These are phyloP conservation scores for Saccostrea echinata DNA, from an alignment of 1,140 invertebrate species.

Conservation along the genomic window DNA sequence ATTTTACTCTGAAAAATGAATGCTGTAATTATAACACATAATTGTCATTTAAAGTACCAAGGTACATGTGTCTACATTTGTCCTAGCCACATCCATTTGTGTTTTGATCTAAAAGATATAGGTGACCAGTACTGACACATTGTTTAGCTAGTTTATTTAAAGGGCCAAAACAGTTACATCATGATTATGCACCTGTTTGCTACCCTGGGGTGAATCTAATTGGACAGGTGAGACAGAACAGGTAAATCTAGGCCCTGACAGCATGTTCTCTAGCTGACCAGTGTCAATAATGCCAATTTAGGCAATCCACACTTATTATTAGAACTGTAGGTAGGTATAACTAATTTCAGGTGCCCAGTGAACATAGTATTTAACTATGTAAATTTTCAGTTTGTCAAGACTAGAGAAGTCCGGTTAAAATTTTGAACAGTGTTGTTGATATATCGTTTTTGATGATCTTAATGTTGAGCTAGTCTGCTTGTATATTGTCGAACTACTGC, in stretches of 20 bases:
- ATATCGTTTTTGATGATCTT: no score
- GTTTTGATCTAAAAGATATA: conserved; percentile 1
- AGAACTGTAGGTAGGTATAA: background rate
- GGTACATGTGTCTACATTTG: background rate
- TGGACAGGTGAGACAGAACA: conserved; percentile 21
- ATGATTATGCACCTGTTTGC: conserved; percentile 1
- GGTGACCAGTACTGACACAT: background rate
- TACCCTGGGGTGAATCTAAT: conserved; percentile 12
- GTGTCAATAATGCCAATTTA: conserved; percentile 20
- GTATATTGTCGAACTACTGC: no score
- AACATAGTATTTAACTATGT: no score
- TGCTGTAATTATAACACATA: background rate
- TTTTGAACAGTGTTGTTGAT: no score
- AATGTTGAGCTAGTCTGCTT: no score
- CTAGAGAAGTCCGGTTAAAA: no score
- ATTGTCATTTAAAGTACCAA: background rate
- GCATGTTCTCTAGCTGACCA: conserved; percentile 14
- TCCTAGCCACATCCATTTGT: background rate
- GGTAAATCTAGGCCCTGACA: conserved; percentile 7
- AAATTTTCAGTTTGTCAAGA: no score
- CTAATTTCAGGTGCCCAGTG: background rate
- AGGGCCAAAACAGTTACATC: conserved; percentile 1
- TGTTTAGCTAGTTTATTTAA: background rate
- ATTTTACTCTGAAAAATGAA: no score
- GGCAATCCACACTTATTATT: conserved; percentile 9